A percentile compares a stretch with the other conserved stretches of the same genome.
Evolutionary conservation across 2,113 vertebrate species (phyloP).

Genomic region (Mesitornis unicolor): DNA sequence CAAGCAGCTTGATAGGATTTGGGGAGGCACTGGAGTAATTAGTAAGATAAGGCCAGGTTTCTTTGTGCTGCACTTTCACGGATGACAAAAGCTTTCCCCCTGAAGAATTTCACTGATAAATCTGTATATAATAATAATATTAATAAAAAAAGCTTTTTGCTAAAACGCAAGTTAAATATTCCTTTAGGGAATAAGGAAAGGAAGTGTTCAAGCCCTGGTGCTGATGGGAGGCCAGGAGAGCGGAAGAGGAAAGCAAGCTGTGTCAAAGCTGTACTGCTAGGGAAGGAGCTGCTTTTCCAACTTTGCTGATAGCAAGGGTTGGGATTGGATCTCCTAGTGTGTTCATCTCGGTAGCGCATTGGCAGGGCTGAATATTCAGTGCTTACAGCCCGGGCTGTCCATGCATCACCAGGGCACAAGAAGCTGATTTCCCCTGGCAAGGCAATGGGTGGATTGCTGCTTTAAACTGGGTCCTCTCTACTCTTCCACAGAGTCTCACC

Average conservation of each 20-base stretch:
- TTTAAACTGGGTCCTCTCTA: background rate
- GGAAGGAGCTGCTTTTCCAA: background rate
- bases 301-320: background rate
- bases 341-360: background rate
- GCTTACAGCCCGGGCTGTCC: background rate
- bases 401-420: background rate
- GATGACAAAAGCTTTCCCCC: slow-evolving; percentile 63
- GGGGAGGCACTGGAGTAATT: slow-evolving; percentile 64
- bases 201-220: background rate
- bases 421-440: background rate
- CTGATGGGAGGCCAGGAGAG: background rate
- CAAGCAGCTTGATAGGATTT: slow-evolving; percentile 62
- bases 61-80: slow-evolving; percentile 53
- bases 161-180: slow-evolving; percentile 40
- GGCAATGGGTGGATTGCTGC: background rate
- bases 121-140: slow-evolving; percentile 49
- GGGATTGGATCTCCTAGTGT: background rate
- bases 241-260: background rate
- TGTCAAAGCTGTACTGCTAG: background rate
- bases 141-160: slow-evolving; percentile 33
- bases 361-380: background rate
- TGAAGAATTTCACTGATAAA: slow-evolving; percentile 60
- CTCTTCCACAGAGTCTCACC: background rate
- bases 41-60: slow-evolving; percentile 68
- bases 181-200: background rate